A percentile compares a stretch with the other conserved stretches of the same genome.
Evolutionary conservation across 2,888 invertebrate species (phyloP).

Genomic region (Thymelicus sylvestris): DNA sequence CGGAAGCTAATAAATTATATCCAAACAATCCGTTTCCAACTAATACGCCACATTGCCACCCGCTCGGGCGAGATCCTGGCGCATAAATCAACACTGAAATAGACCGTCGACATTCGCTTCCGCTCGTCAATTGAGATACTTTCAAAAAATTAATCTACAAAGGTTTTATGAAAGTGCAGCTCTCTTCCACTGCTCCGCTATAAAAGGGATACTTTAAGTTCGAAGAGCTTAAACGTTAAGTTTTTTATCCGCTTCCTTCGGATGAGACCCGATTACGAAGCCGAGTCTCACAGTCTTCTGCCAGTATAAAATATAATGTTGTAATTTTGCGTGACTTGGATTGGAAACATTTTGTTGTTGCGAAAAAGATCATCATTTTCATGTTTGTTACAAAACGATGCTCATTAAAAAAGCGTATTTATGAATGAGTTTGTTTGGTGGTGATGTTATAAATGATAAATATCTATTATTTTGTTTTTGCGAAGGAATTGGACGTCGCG

Average conservation of each 20-base stretch:
- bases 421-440: background rate
- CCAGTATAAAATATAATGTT: conserved; percentile 33
- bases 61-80: conserved; percentile 61
- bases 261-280: conserved; percentile 49
- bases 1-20: conserved; percentile 69
- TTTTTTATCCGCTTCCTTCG: conserved; percentile 52
- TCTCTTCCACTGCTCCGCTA: conserved; percentile 50
- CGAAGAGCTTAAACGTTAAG: conserved; percentile 51
- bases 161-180: conserved; percentile 60
- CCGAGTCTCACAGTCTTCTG: conserved; percentile 42
- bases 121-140: conserved; percentile 68
- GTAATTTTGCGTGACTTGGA: conserved; percentile 19
- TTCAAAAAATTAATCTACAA: conserved; percentile 63
- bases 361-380: conserved; percentile 21
- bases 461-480: background rate
- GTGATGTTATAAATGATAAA: background rate
- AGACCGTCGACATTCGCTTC: conserved; percentile 69
- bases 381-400: conserved; percentile 2
- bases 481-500: conserved; percentile 27
- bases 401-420: background rate
- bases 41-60: conserved; percentile 72
- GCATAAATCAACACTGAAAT: conserved; percentile 80
- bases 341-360: conserved; percentile 21
- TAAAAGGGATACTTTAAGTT: conserved; percentile 56
- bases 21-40: conserved; percentile 67